Conservation (phyloP, 2,113 vertebrate species). For the Stercorarius parasiticus region DNA sequence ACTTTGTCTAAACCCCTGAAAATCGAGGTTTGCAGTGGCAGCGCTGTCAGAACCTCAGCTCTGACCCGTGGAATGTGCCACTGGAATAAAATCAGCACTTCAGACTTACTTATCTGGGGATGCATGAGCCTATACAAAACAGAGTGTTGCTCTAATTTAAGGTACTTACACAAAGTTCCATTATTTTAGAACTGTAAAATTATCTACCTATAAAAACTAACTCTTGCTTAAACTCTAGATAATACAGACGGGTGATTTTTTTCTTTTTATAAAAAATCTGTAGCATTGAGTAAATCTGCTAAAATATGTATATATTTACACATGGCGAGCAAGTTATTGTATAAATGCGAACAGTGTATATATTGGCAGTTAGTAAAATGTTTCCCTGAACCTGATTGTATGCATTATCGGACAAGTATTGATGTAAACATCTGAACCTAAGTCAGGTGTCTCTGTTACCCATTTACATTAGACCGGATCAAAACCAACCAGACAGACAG, state of each 20-base stretch:
- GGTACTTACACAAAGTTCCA: slow-evolving; percentile 63
- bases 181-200: slow-evolving; percentile 63
- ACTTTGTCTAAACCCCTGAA: slow-evolving; percentile 66
- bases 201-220: slow-evolving; percentile 74
- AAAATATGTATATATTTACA: slow-evolving; percentile 75
- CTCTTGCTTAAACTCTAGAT: slow-evolving; percentile 72
- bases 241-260: slow-evolving; percentile 54
- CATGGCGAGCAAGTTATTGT: slow-evolving; percentile 49
- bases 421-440: slow-evolving; percentile 61
- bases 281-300: slow-evolving; percentile 57
- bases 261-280: slow-evolving; percentile 67
- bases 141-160: slow-evolving; percentile 61
- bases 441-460: slow-evolving; percentile 54
- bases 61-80: slow-evolving; percentile 50
- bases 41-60: slow-evolving; percentile 48
- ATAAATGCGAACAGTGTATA: slow-evolving; percentile 68
- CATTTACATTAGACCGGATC: slow-evolving; percentile 54
- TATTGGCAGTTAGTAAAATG: slow-evolving; percentile 69
- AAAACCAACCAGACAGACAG: slow-evolving; percentile 64
- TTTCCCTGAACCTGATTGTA: slow-evolving; percentile 73
- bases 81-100: slow-evolving; percentile 60
- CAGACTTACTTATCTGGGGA: slow-evolving; percentile 45
- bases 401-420: slow-evolving; percentile 28
- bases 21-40: slow-evolving; percentile 50
- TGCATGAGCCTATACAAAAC: slow-evolving; percentile 58